Base-by-base conservation (phyloP, 2,113 vertebrate genomes). In the Erythrolamprus reginae region DNA sequence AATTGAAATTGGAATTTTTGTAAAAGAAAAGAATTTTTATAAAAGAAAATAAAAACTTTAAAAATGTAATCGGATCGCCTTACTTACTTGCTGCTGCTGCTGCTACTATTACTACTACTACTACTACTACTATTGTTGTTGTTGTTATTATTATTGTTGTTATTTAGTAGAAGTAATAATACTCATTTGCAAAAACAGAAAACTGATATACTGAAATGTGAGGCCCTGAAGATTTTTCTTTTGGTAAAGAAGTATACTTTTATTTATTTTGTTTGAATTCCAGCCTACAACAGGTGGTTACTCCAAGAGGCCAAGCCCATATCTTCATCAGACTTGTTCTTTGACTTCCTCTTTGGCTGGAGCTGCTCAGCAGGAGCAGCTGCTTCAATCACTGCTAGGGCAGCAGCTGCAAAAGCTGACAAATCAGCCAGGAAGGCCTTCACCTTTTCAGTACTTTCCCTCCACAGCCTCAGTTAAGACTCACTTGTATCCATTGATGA, bases 401-500 rank as follows among this genome's bases (percentile, higher is more conserved):
- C 96, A 0, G 97, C 94, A 0, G 94, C 97, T 19, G 95, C 97
- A 4, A 95, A 97, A 6, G 97, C 93, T 38, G 98, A 96, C 58
- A 96, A 96, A 0, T 95, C 98, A 0, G 95, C 97, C 96, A 99
- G 95, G 97, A 97, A 99, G 82, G 98, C 98, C 94, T 99, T 99
- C 77, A 99, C 98, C 98, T 99, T 99, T 88, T 99, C 99, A 96
- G 92, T 98, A 99, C 38, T 99, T 98, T 0, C 99, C 99, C 95
- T 99, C 99, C 96, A 99, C 97, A 1, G 99, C 97, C 86, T 99
- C 95, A 0, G 99, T 98, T 92, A 99, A 96, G 89, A 99, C 98
- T 82, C 98, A 97, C 96, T 99, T 99, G 97, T 99, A 99, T 45
- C 98, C 98, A 5, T 98, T 99, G 97, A 99, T 96, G 93, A 99